Percentiles rank a stretch among this genome's conserved stretches.
Evolutionary conservation across 2,797 vertebrate species (phyloP).

Genomic region (Coluber constrictor): DNA sequence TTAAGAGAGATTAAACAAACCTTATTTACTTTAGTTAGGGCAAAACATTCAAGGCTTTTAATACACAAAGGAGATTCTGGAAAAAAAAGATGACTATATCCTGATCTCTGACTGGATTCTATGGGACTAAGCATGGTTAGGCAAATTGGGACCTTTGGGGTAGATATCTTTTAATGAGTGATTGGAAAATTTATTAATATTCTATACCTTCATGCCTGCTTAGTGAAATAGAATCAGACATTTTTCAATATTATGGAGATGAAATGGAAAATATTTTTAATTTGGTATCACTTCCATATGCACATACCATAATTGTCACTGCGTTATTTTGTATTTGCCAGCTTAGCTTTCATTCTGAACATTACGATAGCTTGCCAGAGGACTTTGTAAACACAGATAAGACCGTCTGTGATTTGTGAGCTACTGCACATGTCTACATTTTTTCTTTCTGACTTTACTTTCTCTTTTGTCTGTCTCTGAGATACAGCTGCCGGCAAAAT

Average conservation of each 20-base stretch:
- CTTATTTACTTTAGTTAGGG: background rate
- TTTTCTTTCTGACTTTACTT: too few species aligned
- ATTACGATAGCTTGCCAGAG: too few species aligned
- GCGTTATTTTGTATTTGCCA: too few species aligned
- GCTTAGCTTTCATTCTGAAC: too few species aligned
- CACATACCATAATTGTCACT: background rate
- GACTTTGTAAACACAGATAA: too few species aligned
- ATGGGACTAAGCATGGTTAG: background rate
- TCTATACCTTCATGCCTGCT: background rate
- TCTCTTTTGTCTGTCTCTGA: too few species aligned
- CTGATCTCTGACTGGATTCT: background rate
- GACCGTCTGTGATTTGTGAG: too few species aligned
- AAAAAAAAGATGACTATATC: too few species aligned
- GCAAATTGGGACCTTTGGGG: background rate
- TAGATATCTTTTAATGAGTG: too few species aligned
- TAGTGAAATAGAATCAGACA: background rate
- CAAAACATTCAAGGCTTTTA: background rate
- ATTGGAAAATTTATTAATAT: background rate
- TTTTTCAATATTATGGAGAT: background rate
- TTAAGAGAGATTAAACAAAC: slow-evolving; percentile 35
- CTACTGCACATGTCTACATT: too few species aligned
- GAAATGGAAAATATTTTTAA: slow-evolving; percentile 10
- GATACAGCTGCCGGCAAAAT: too few species aligned
- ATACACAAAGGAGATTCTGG: background rate
- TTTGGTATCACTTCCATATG: background rate